Base-by-base conservation (phyloP, 2,888 invertebrate species). In the Athripsodes cinereus region DNA sequence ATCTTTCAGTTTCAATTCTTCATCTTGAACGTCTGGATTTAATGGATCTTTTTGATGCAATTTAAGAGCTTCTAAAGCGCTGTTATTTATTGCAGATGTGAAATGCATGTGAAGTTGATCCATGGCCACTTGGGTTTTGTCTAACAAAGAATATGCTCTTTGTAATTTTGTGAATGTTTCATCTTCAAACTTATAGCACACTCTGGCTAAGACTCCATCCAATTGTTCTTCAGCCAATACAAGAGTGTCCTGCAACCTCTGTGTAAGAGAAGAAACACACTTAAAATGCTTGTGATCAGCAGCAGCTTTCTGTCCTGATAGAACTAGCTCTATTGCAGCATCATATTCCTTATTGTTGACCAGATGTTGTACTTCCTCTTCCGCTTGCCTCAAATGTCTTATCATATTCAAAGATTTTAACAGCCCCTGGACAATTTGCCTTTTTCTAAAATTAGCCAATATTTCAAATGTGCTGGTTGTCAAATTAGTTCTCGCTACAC, bases 21-120 rank as follows among this genome's bases (percentile, higher is more conserved):
- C 60, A n/a, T 22, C 51, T 2, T 47, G 51, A 21, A 46, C 19
- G 13, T 53, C 54, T 64, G 70, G 65, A 48, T 78, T 77, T 0
- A 67, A 62, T 0, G 66, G 60, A 13, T 72, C 70, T 0, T 68
- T 68, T 1, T 72, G 78, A 66, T 81, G 82, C 1, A 77, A 76
- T 60, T 80, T 81, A 0, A 86, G 74, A 0, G 83, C 80, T 48
- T 79, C 79, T 21, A 83, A 82, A 0, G 92, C 87, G 0, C 87
- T 84, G 62, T 88, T 89, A 65, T 92, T 96, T 16, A 97, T 91
- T 0, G 94, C 91, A 44, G 93, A 93, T 0, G 94, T 90, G 68
- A 93, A 96, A 71, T 96, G 95, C 84, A 97, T 95, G 66, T 94
- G 92, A 10, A 97, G 73, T 70, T 96, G 95, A 71, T 97, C 96